Base-by-base conservation (phyloP, 2,888 invertebrate genomes). In the Coenonympha glycerion region DNA sequence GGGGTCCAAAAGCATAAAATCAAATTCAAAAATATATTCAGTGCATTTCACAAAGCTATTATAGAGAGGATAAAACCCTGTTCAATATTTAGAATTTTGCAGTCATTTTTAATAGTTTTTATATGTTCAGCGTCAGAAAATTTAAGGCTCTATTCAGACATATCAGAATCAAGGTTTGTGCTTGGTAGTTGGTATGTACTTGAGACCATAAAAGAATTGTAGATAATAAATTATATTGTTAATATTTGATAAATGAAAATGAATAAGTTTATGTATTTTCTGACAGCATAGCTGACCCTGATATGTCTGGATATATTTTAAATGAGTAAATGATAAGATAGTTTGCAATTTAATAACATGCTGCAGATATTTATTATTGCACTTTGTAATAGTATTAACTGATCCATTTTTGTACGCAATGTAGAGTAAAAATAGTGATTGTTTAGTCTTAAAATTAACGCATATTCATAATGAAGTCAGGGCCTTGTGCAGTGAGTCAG, bases 1-100 rank as follows among this genome's bases (percentile, higher is more conserved):
- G 26, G 11, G 47, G 58, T 58, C 64, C 63, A 62, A 64, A 64
- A 63, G 60, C 59, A 60, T 59, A 53, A 49, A 51, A 45, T 45
- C 26, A 56, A 56, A 62, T 64, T 61, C 53, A 47, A 56, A 40
- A 53, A 52, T 50, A 19, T 49, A 18, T 33, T 39, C 34, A 49
- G 45, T 44, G 45, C 45, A 34, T 9, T 46, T 28, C 41, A 47
- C 34, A 52, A 55, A 52, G 50, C 52, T 53, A 56, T 49, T 42
- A 49, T 48, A 52, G 45, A 63, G 63, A 64, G 65, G 63, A 63
- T 34, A 16, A 62, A 63, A 73, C 73, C 73, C 72, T 73, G 73
- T 72, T 66, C 55, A 52, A 45, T 62, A 63, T 69, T 71, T 68
- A 71, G 67, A 69, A 70, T 68, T 54, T 50, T 51, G 45, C 54